These are phyloP conservation scores for Ariopsis seemanni DNA, from an alignment of 2,113 vertebrate species.

Conservation along the genomic window DNA sequence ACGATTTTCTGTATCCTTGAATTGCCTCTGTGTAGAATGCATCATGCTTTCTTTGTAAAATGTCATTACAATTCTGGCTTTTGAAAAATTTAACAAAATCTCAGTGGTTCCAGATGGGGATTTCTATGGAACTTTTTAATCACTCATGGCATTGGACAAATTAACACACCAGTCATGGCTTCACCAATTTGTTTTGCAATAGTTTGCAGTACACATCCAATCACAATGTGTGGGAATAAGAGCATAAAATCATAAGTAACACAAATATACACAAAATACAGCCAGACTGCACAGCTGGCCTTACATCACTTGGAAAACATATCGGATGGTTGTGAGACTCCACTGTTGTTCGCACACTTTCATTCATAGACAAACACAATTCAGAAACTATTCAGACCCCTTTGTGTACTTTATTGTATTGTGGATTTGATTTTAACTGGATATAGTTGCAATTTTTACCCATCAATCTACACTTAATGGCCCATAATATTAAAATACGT, in stretches of 20 bases:
- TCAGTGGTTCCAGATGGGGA: not conserved
- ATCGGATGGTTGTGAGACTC: too few species aligned
- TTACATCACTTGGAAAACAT: not conserved
- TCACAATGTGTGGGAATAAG: not conserved
- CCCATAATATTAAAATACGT: not conserved
- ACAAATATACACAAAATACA: not conserved
- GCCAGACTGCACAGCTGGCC: not conserved
- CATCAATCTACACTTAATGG: not conserved
- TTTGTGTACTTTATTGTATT: not conserved
- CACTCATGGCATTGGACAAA: not conserved
- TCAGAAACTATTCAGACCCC: not conserved
- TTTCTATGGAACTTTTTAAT: not conserved
- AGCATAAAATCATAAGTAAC: not conserved
- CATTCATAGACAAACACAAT: conserved; percentile 18
- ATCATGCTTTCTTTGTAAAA: not conserved
- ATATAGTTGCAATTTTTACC: not conserved
- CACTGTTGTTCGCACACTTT: not conserved
- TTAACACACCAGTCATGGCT: not conserved
- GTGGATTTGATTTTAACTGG: not conserved
- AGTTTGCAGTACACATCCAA: not conserved
- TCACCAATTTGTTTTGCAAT: not conserved
- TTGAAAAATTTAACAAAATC: not conserved
- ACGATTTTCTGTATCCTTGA: not conserved
- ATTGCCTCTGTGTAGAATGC: not conserved
- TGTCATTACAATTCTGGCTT: not conserved